A percentile compares a stretch with the other conserved stretches of the same genome.
Evolutionary conservation across 2,797 vertebrate genomes (phyloP).

Genomic region (Percopsis omiscomaycus): DNA sequence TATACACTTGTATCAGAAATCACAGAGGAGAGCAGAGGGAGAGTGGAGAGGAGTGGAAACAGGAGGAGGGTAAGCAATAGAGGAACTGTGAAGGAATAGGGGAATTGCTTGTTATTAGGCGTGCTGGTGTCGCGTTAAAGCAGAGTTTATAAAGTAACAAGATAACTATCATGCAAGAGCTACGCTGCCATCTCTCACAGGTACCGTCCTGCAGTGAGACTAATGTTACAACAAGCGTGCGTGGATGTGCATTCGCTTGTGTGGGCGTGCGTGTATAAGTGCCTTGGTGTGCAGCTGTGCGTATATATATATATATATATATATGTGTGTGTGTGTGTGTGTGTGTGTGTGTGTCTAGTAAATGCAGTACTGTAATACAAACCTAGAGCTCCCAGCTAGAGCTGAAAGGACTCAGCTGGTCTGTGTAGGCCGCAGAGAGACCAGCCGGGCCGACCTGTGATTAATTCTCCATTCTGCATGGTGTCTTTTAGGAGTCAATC

Average conservation of each 20-base stretch:
- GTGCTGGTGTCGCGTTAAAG: slow-evolving; percentile 58
- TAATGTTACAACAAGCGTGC: slow-evolving; percentile 23
- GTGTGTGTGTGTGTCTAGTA: slow-evolving; percentile 3
- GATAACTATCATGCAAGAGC: slow-evolving; percentile 66
- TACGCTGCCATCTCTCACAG: slow-evolving; percentile 53
- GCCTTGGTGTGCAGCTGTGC: slow-evolving; percentile 5
- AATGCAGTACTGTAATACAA: slow-evolving; percentile 10
- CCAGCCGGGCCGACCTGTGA: slow-evolving; percentile 17
- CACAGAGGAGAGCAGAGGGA: slow-evolving; percentile 30
- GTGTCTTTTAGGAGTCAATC: slow-evolving; percentile 52
- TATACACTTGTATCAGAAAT: slow-evolving; percentile 43
- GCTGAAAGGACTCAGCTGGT: slow-evolving; percentile 51
- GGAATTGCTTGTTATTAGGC: slow-evolving; percentile 53
- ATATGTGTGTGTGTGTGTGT: slow-evolving; percentile 4
- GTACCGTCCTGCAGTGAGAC: slow-evolving; percentile 53
- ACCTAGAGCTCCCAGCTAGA: slow-evolving; percentile 17
- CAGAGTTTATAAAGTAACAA: slow-evolving; percentile 59
- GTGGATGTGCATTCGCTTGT: slow-evolving; percentile 9
- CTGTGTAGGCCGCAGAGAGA: slow-evolving; percentile 10
- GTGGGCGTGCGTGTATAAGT: slow-evolving; percentile 18
- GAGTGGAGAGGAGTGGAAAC: slow-evolving; percentile 33
- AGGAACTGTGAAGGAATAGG: slow-evolving; percentile 24
- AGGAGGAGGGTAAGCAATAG: slow-evolving; percentile 2
- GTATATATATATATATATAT: neutral
- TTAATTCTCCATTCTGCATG: slow-evolving; percentile 52